phyloP scores from a whole-genome alignment of 2,113 vertebrate species.

The Ceyx margarethae region DNA sequence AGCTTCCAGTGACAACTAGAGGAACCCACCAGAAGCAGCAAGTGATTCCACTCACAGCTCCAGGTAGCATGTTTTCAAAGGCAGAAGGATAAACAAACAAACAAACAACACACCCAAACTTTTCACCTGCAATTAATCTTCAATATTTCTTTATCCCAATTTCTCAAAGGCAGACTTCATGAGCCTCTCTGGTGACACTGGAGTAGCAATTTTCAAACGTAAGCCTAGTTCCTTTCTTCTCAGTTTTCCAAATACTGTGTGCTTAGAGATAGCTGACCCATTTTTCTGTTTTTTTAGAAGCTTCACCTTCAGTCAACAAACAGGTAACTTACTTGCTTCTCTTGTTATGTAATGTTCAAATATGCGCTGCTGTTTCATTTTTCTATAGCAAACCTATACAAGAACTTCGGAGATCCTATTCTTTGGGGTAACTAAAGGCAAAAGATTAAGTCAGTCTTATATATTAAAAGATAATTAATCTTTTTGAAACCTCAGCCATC shows the following conservation, averaged over 20 bases:
- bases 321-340: not conserved
- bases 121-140: not conserved
- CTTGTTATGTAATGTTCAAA: not conserved
- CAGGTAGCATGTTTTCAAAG: not conserved
- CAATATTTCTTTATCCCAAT: not conserved
- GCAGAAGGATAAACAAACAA: not conserved
- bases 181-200: not conserved
- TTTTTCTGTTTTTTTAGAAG: not conserved
- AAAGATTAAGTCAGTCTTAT: not conserved
- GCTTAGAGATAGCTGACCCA: not conserved
- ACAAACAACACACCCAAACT: not conserved
- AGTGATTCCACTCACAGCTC: not conserved
- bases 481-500: not conserved
- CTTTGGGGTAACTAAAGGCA: not conserved
- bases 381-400: accelerated
- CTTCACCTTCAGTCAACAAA: not conserved
- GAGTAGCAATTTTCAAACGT: not conserved
- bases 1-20: not conserved
- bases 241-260: not conserved
- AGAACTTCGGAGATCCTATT: not conserved
- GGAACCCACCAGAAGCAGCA: accelerated
- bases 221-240: not conserved
- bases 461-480: not conserved
- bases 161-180: not conserved
- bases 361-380: not conserved